A percentile compares a stretch with the other conserved stretches of the same genome.
phyloP scores from a whole-genome alignment of 2,113 vertebrate species.

The Stigmatopora argus region DNA sequence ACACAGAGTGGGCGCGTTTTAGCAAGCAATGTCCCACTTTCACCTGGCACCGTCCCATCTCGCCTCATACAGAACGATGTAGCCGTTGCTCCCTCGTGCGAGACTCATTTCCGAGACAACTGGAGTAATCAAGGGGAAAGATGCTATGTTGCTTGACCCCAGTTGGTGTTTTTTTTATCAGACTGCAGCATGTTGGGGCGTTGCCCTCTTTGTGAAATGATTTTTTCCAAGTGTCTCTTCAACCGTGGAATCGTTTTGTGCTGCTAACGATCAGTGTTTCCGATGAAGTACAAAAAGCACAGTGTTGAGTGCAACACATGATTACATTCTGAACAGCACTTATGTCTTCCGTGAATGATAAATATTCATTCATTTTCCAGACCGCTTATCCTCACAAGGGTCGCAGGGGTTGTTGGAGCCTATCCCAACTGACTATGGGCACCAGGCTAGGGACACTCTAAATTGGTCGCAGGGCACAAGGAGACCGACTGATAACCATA shows the following conservation, averaged over 20 bases:
- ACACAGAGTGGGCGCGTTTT: not conserved
- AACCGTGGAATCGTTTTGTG: not conserved
- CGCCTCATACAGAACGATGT: constrained; percentile 13
- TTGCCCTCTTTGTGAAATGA: not conserved
- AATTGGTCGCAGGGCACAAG: too few relatives aligned
- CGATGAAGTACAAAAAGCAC: not conserved
- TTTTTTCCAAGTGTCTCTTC: not conserved
- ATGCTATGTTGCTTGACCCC: not conserved
- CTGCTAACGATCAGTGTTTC: not conserved
- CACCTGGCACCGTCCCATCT: constrained; percentile 45
- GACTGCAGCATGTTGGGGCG: not conserved
- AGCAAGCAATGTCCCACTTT: constrained; percentile 29
- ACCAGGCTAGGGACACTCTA: too few relatives aligned
- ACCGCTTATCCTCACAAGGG: too few relatives aligned
- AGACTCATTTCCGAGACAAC: constrained; percentile 28
- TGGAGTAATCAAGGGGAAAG: constrained; percentile 28
- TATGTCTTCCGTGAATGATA: too few relatives aligned
- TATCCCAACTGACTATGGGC: too few relatives aligned
- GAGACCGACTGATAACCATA: too few relatives aligned
- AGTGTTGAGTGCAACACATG: not conserved
- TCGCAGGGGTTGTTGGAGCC: too few relatives aligned
- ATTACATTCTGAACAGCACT: too few relatives aligned
- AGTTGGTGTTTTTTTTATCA: not conserved
- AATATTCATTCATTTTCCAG: too few relatives aligned
- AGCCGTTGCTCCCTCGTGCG: not conserved